Evolutionary conservation across 2,113 vertebrate species (phyloP), one percentile per base, ranked within the genome.

Genomic region (Ploceus nigricollis): DNA sequence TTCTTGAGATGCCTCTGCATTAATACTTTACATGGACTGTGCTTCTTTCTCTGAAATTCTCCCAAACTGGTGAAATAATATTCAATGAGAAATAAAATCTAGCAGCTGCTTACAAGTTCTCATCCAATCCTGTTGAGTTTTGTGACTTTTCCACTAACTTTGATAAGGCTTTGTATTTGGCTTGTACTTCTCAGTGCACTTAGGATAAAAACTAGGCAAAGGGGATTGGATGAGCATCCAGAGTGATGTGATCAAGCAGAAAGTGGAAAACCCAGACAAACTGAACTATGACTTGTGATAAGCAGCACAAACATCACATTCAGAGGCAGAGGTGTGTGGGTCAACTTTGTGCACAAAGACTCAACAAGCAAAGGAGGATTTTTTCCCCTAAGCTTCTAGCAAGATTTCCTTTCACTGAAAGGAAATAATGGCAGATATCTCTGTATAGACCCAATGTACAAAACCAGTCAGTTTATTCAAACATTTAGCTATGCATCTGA

Each of bases 191-290:
- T 42, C 69, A 84, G 27, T 51, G 63, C 66, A 60, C 73, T 79
- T 84, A 63, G 35, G 78, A 86, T 76, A 82, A 53, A 58, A 72
- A 83, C 37, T 25, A 35, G 56, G 73, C 78, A 89, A 86, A 83
- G 76, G 48, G 51, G 48, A n/a, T 44, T 15, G 17, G 76, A 60
- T 39, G 68, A 94, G 60, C 40, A 83, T 71, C 57, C 57, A 58
- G 58, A 76, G 61, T 48, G 91, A 94, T 14, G 44, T 30, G 92
- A 95, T 90, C 87, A 89, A 69, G 31, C 51, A 95, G 82, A 80
- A 83, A 93, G 87, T 54, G 31, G 50, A 92, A 94, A 94, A 92
- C 54, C 61, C 63, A 51, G 68, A 86, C 61, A 89, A 95, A 95
- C 23, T 48, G 16, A 95, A 91, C 60, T 51, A 37, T 42, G 89